Evolutionary conservation across 2,113 vertebrate species (phyloP).

Genomic region (Oncorhynchus kisutch): DNA sequence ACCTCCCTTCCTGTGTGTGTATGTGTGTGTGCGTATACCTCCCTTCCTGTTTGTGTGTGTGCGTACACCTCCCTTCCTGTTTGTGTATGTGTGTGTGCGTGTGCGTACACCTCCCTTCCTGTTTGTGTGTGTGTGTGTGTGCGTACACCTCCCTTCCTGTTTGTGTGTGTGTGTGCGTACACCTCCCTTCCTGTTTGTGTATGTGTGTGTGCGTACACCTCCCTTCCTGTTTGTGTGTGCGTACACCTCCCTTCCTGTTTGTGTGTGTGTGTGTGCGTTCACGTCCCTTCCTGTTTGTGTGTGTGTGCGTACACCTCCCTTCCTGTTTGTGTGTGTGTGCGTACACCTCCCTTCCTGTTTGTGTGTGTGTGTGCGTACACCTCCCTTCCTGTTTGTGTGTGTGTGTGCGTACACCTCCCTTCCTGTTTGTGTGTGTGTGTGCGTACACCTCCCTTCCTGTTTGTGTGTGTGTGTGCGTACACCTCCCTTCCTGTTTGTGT

Average conservation of each 20-base stretch:
- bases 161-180: too few species aligned
- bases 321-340: conserved; percentile 50
- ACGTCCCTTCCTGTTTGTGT: conserved; percentile 56
- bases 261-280: too few species aligned
- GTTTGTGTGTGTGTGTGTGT: conserved; percentile 8
- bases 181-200: conserved; percentile 60
- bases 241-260: conserved; percentile 54
- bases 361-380: too few species aligned
- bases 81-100: too few species aligned
- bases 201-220: too few species aligned
- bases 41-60: conserved; percentile 54
- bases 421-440: conserved; percentile 53
- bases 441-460: conserved; percentile 51
- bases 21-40: too few species aligned
- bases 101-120: conserved; percentile 47
- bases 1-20: conserved; percentile 58
- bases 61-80: conserved; percentile 51
- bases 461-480: too few species aligned
- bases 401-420: conserved; percentile 5
- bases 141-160: conserved; percentile 51
- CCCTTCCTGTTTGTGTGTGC: conserved; percentile 51
- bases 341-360: conserved; percentile 54
- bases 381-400: conserved; percentile 61
- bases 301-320: conserved; percentile 5
- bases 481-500: conserved; percentile 60